Conservation (phyloP, 2,113 vertebrate species). For the Ammodytes marinus region DNA sequence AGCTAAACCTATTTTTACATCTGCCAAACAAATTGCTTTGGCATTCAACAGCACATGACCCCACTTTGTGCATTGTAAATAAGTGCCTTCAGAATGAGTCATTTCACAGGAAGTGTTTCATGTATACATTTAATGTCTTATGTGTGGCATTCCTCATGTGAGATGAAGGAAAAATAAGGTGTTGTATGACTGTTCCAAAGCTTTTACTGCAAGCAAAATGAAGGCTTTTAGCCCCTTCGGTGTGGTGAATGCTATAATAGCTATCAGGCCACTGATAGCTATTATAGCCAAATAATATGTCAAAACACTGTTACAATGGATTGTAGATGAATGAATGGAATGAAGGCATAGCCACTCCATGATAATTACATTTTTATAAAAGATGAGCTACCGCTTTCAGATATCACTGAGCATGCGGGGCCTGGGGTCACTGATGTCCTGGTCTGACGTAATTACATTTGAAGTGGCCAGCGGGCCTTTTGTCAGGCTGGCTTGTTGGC, state of each 20-base stretch:
- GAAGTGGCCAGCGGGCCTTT: conserved; percentile 26
- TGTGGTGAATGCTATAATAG: not conserved
- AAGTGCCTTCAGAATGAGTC: not conserved
- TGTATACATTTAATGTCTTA: not conserved
- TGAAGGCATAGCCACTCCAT: not conserved
- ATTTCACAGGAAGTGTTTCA: not conserved
- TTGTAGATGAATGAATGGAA: not conserved
- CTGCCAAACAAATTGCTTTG: conserved; percentile 12
- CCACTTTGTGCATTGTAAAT: not conserved
- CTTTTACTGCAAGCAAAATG: not conserved
- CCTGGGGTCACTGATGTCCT: conserved; percentile 25
- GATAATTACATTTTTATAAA: conserved; percentile 23
- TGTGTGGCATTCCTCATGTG: not conserved
- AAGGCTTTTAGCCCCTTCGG: not conserved
- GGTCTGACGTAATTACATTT: conserved; percentile 49
- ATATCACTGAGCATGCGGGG: not conserved
- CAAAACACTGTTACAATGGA: not conserved
- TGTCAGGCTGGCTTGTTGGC: conserved; percentile 14
- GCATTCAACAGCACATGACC: conserved; percentile 4
- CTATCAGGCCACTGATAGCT: not conserved
- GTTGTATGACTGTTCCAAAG: not conserved
- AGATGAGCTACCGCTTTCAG: not conserved
- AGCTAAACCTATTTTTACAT: not conserved
- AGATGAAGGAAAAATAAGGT: not conserved
- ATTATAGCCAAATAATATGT: not conserved